phyloP scores from a whole-genome alignment of 1,140 invertebrate species.

The Ooceraea biroi region DNA sequence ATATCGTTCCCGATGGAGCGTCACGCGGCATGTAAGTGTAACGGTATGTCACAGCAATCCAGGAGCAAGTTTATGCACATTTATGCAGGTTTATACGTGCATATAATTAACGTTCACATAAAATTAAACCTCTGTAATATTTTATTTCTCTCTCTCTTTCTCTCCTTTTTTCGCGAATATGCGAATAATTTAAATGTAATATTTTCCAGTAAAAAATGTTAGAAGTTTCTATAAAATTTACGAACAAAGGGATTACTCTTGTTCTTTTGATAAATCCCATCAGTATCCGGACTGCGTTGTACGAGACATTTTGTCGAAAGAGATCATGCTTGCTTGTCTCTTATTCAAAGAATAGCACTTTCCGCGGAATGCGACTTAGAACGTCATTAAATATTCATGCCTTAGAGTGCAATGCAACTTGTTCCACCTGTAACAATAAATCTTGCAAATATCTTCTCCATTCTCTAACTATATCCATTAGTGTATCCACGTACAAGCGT shows the following conservation, averaged over 20 bases:
- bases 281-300: not conserved
- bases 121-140: too few species aligned
- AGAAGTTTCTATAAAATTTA: not conserved
- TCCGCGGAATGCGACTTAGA: conserved; percentile 19
- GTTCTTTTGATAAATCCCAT: not conserved
- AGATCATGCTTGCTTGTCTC: not conserved
- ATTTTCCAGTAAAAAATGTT: too few species aligned
- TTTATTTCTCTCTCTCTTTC: too few species aligned
- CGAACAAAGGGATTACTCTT: not conserved
- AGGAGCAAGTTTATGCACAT: not conserved
- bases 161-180: too few species aligned
- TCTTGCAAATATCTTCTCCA: conserved; percentile 6
- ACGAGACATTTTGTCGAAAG: conserved; percentile 5
- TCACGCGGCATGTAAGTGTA: not conserved
- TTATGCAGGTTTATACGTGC: too few species aligned
- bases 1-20: conserved; percentile 32
- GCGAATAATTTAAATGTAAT: too few species aligned
- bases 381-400: conserved; percentile 33
- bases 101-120: too few species aligned
- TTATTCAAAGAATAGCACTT: conserved; percentile 3
- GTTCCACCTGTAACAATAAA: conserved; percentile 4
- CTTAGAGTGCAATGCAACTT: not conserved
- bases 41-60: not conserved
- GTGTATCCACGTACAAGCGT: not conserved
- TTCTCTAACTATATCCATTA: not conserved